Evolutionary conservation across 2,113 vertebrate genomes (phyloP).

Genomic region (Muscicapa adusta): DNA sequence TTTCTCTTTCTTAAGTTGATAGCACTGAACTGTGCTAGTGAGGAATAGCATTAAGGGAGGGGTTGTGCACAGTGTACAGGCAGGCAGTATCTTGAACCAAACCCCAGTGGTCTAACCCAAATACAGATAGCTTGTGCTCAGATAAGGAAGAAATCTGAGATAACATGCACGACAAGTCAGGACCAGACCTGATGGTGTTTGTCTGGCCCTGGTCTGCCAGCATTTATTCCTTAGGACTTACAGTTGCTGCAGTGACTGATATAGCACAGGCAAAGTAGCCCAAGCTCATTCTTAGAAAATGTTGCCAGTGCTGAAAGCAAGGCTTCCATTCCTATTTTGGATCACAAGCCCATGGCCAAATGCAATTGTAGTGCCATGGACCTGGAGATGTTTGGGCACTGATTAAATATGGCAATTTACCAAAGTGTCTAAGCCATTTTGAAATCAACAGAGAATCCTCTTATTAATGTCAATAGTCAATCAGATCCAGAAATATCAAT

Average conservation of each 20-base stretch:
- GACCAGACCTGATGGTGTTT: not conserved
- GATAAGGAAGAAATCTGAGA: not conserved
- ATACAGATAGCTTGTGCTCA: not conserved
- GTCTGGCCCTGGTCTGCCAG: not conserved
- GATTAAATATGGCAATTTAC: not conserved
- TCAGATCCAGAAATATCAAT: not conserved
- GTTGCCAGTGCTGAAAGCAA: not conserved
- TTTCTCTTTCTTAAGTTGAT: not conserved
- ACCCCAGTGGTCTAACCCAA: not conserved
- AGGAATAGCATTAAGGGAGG: not conserved
- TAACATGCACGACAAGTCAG: not conserved
- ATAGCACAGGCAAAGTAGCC: not conserved
- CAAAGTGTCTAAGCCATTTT: not conserved
- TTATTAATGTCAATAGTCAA: not conserved
- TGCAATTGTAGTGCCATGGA: not conserved
- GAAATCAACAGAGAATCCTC: not conserved
- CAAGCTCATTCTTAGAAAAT: not conserved
- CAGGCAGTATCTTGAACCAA: not conserved
- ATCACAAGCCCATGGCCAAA: not conserved
- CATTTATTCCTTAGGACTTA: not conserved
- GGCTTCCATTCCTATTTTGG: not conserved
- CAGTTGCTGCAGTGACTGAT: not conserved
- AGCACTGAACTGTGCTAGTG: not conserved
- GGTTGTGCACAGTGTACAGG: not conserved
- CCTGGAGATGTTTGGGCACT: not conserved